Evolutionary conservation across 2,888 invertebrate genomes (phyloP), one percentile per base, ranked within the genome.

Genomic region (Anoplius nigerrimus): DNA sequence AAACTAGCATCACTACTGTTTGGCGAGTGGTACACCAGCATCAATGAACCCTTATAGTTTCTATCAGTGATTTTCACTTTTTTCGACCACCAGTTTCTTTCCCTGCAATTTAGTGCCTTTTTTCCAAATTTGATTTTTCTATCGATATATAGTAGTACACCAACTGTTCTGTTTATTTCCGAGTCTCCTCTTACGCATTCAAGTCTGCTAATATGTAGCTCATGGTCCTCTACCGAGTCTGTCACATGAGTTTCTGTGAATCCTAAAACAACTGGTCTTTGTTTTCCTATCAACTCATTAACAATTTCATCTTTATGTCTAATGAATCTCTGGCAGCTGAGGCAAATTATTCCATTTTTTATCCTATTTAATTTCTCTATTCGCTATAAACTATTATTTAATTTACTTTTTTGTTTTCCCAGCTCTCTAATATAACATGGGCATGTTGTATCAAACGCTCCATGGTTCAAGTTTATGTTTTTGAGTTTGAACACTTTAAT

Each of bases 271-370:
- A 6, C 0, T 2, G 52, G 43, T 42, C n/a, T 21, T 42, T 22
- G 20, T 3, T 20, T 43, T 0, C 0, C 11, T 34, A 60, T 15
- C n/a, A 61, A 34, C 0, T 8, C 18, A 52, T 43, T 53, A 2
- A 34, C 42, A 20, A 72, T 57, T 58, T 71, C 54, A 1, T 75
- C 68, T 5, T 70, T 72, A 43, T 75, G 57, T n/a, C 11, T 52
- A 0, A 72, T 0, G 18, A 72, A 62, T 11, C 70, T 57, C 34
- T 63, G 68, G n/a, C 56, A 58, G 4, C 51, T 61, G 42, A 60
- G 6, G 43, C 6, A 18, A 22, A 13, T 57, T 54, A 2, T 24
- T 24, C 24, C 3, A 24, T 2, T 24, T 24, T 24, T 6, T 24
- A 24, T 24, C 24, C 24, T 6, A 4, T 6, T 24, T 24, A 2